Conservation (phyloP, 2,113 vertebrate genomes). For the Cavia aperea region DNA sequence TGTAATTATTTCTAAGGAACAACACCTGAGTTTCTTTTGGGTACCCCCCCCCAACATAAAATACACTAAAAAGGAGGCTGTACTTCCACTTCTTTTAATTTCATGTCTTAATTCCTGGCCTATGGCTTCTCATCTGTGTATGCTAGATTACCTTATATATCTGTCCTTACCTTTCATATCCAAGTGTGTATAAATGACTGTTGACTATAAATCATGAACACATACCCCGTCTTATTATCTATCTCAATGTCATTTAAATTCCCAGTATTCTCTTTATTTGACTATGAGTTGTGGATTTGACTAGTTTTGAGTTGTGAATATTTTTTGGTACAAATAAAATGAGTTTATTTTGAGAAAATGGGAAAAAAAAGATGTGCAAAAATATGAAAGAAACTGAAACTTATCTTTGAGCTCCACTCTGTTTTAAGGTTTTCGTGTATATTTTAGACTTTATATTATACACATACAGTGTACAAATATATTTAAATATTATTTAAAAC, state of each 20-base stretch:
- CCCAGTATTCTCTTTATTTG: background rate
- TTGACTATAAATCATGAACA: background rate
- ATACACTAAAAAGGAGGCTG: background rate
- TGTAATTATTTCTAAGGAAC: background rate
- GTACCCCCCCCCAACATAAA: background rate
- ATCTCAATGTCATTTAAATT: background rate
- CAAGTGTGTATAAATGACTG: background rate
- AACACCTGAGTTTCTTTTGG: background rate
- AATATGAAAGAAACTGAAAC: background rate
- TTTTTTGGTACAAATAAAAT: background rate
- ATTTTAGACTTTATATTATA: background rate
- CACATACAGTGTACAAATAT: background rate
- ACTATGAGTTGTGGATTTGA: background rate
- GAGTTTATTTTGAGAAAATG: conserved; percentile 32
- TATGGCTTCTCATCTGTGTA: background rate
- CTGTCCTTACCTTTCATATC: background rate
- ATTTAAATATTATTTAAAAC: background rate
- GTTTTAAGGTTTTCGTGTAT: background rate
- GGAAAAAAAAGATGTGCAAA: background rate
- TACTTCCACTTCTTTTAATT: background rate
- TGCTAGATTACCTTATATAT: background rate
- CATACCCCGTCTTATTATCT: background rate
- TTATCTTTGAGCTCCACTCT: background rate
- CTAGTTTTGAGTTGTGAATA: background rate
- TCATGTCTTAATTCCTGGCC: background rate